Evolutionary conservation across 2,797 vertebrate species (phyloP).

Genomic region (Poecilia velifera): DNA sequence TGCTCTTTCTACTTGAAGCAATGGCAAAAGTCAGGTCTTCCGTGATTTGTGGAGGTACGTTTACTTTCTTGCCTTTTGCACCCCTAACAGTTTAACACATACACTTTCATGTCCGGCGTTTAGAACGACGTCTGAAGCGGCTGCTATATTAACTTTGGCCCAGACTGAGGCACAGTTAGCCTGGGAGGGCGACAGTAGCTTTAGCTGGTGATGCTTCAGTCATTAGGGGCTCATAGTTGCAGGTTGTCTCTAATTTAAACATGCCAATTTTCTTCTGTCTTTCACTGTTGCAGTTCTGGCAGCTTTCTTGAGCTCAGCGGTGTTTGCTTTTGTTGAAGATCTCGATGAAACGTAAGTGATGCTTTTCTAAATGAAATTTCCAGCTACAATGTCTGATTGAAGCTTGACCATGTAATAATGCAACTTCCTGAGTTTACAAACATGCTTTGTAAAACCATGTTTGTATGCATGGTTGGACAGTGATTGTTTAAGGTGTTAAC

Average conservation of each 20-base stretch:
- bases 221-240: constrained; percentile 49
- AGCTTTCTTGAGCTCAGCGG: constrained; percentile 64
- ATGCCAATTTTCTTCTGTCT: constrained; percentile 5
- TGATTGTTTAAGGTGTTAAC: background rate
- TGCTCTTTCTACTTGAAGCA: constrained; percentile 65
- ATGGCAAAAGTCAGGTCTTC: constrained; percentile 75
- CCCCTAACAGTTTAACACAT: fast-evolving
- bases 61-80: background rate
- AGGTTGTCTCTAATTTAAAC: background rate
- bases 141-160: constrained; percentile 1
- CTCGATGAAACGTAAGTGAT: constrained; percentile 84
- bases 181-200: constrained; percentile 29
- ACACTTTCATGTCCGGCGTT: background rate
- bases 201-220: constrained; percentile 73
- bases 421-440: constrained; percentile 3
- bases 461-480: background rate
- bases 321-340: constrained; percentile 79
- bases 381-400: constrained; percentile 8
- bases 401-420: background rate
- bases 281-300: constrained; percentile 45
- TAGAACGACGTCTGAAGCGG: background rate
- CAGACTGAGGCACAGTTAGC: constrained; percentile 50
- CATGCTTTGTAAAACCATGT: background rate
- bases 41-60: constrained; percentile 74
- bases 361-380: constrained; percentile 3